These are phyloP conservation scores for Caenorhabditis doughertyi DNA, from an alignment of 2,888 invertebrate genomes.

Conservation along the genomic window DNA sequence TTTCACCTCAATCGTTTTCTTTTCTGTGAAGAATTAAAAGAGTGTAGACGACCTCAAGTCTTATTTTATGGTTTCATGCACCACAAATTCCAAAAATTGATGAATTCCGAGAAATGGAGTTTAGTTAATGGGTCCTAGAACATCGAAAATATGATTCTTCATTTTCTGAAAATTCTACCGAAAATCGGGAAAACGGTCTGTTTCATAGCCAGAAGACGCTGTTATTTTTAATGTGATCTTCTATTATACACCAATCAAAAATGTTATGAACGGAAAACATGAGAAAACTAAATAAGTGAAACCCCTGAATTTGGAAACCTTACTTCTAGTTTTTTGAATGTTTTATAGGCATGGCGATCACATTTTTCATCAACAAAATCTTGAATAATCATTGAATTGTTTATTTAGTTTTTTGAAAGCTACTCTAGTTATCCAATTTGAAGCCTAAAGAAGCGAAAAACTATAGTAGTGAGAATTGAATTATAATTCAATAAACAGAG, in stretches of 20 bases:
- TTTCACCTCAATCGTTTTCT: constrained; percentile 6
- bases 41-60: constrained; percentile 26
- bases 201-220: too few species aligned
- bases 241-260: neutral
- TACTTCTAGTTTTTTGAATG: neutral
- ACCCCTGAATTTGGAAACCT: neutral
- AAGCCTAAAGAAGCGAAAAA: neutral
- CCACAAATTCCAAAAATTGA: constrained; percentile 26
- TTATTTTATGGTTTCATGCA: constrained; percentile 51
- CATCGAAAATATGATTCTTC: too few species aligned
- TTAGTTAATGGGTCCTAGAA: too few species aligned
- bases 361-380: neutral
- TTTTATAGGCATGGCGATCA: neutral
- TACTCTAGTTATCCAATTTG: too few species aligned
- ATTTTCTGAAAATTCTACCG: too few species aligned
- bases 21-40: neutral
- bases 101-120: too few species aligned
- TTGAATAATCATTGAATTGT: neutral
- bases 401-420: neutral
- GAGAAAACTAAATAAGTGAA: neutral
- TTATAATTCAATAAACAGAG: neutral
- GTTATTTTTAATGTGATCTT: neutral
- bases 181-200: too few species aligned
- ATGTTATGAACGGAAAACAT: neutral
- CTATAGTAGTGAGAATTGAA: neutral